Conservation (phyloP, 2,797 vertebrate genomes). For the Xenopus petersii region DNA sequence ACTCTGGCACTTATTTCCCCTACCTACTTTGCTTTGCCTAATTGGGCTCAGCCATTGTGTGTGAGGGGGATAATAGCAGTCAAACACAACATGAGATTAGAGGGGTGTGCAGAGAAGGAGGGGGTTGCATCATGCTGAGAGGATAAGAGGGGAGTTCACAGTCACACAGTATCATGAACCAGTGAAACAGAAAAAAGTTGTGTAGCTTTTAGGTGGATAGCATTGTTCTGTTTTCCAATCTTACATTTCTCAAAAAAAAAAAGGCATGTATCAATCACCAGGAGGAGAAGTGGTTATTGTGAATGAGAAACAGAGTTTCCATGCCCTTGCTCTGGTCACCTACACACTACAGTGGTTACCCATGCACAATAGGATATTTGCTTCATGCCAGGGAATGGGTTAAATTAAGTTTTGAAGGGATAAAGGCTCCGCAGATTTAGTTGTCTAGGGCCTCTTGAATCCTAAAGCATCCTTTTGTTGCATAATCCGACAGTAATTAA, state of each 20-base stretch:
- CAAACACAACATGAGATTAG: constrained; percentile 16
- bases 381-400: constrained; percentile 1
- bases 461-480: constrained; percentile 49
- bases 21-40: constrained; percentile 3
- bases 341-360: constrained; percentile 6
- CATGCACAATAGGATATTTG: not conserved
- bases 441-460: constrained; percentile 42
- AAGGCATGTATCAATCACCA: too few relatives aligned
- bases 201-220: too few relatives aligned
- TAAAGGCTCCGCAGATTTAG: constrained; percentile 23
- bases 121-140: not conserved
- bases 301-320: too few relatives aligned
- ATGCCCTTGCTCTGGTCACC: not conserved
- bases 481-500: constrained; percentile 70
- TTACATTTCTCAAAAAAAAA: too few relatives aligned
- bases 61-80: constrained; percentile 16
- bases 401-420: constrained; percentile 23
- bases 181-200: too few relatives aligned
- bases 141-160: constrained; percentile 2
- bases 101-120: not conserved
- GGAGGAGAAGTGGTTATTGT: too few relatives aligned
- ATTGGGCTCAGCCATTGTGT: constrained; percentile 33
- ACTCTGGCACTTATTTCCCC: constrained; percentile 9
- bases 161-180: constrained; percentile 23
- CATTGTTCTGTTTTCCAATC: too few relatives aligned